Evolutionary conservation across 2,797 vertebrate species (phyloP).

Genomic region (Lacerta agilis): DNA sequence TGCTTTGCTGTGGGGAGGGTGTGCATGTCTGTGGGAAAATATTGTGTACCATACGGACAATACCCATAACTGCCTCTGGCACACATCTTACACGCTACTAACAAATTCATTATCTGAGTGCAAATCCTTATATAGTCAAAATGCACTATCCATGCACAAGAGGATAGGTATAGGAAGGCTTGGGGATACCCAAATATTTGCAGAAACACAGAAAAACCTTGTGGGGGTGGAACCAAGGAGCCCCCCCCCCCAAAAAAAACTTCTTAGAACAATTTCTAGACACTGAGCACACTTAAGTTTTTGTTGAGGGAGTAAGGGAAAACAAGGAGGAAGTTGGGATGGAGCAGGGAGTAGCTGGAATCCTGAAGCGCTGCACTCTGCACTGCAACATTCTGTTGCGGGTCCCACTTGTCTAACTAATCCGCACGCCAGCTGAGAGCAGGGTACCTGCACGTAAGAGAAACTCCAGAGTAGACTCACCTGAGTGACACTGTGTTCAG

Average conservation of each 20-base stretch:
- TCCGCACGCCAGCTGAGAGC: not conserved
- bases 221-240: not conserved
- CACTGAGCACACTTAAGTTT: not conserved
- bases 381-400: not conserved
- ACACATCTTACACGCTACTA: no score
- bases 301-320: not conserved
- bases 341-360: not conserved
- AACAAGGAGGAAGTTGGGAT: not conserved
- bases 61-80: not conserved
- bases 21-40: not conserved
- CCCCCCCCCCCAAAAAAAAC: no score
- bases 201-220: not conserved
- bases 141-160: not conserved
- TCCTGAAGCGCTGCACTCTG: not conserved
- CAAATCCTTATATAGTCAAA: not conserved
- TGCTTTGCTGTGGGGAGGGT: not conserved
- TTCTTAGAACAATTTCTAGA: no score
- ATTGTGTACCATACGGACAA: not conserved
- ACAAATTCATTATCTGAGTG: not conserved
- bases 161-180: not conserved
- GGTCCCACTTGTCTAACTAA: not conserved
- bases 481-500: slow-evolving; percentile 88
- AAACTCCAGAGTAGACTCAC: slow-evolving; percentile 67
- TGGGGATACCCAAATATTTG: not conserved
- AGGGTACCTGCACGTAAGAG: not conserved